Evolutionary conservation across 35 echinoderm and acorn worm species (phyloP), one percentile per base, ranked within the genome.

Genomic region (Chiridota heheva): DNA sequence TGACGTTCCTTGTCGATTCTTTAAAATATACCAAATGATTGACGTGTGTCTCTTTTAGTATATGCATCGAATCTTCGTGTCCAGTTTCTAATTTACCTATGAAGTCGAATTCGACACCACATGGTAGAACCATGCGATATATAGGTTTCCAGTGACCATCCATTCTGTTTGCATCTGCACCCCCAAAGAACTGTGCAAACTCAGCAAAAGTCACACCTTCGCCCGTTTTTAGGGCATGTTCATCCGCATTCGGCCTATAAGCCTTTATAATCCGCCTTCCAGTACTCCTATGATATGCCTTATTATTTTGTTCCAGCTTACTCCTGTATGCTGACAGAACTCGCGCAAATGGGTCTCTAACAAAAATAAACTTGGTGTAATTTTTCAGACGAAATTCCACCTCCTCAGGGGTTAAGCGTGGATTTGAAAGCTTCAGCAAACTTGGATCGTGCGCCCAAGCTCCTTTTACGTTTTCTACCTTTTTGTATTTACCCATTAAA

Each of bases 291-390:
- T 15, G 13, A 16, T 64, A 68, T 51, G 46, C 25, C 10, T 13
- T 10, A 32, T 27, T 72, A 1, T 6, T 29, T 16, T 63, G 34
- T 34, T 72, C 67, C 18, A 90, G 35, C 67, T 90, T 90, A 15
- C 73, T 82, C n/a, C 78, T 32, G 32, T 83, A 90, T 7, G 87
- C 87, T 10, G 87, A 90, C 2, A 90, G 12, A 2, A 90, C 1
- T 38, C 87, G 42, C 13, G 56, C 60, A 20, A 90, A 66, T 8
- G 87, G 87, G 36, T 90, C 60, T 2, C 87, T 51, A 24, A 84
- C 80, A 53, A 90, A 83, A 1, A 90, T 29, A 34, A 90, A 65
- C 44, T 90, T 90, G 17, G 60, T 76, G 43, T 90, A 90, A 62
- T 28, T 39, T 51, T 58, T 36, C 1, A 90, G 22, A 44, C 69